These are phyloP conservation scores for Cephus pygmeus DNA, from an alignment of 2,888 invertebrate species.

Conservation along the genomic window DNA sequence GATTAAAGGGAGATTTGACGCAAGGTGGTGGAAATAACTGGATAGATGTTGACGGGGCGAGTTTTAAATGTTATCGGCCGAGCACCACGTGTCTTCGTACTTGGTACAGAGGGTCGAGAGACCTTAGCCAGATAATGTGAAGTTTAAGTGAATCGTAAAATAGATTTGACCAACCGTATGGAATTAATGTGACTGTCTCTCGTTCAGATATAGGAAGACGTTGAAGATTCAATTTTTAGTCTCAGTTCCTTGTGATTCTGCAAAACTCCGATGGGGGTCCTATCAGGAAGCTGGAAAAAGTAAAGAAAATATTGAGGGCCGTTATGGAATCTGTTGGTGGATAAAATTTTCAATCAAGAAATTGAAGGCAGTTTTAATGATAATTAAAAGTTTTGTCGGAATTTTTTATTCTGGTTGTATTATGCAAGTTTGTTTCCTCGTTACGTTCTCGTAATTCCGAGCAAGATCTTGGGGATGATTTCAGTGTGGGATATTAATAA, in stretches of 20 bases:
- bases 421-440: not conserved
- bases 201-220: not conserved
- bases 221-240: not conserved
- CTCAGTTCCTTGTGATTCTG: not conserved
- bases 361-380: not conserved
- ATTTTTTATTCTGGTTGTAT: not conserved
- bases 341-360: not conserved
- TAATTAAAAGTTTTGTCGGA: not conserved
- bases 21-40: not conserved
- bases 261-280: not conserved
- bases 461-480: not conserved
- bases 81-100: not conserved
- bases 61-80: not conserved
- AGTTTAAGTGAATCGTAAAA: not conserved
- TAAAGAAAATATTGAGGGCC: not conserved
- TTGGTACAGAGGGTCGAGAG: not conserved
- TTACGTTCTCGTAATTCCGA: not conserved
- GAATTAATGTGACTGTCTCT: not conserved
- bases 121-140: not conserved
- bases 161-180: not conserved
- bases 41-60: not conserved
- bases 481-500: not conserved
- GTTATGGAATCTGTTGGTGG: no score
- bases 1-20: not conserved
- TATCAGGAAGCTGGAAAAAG: not conserved